Evolutionary conservation across 2,113 vertebrate genomes (phyloP).

Genomic region (Eonycteris spelaea): DNA sequence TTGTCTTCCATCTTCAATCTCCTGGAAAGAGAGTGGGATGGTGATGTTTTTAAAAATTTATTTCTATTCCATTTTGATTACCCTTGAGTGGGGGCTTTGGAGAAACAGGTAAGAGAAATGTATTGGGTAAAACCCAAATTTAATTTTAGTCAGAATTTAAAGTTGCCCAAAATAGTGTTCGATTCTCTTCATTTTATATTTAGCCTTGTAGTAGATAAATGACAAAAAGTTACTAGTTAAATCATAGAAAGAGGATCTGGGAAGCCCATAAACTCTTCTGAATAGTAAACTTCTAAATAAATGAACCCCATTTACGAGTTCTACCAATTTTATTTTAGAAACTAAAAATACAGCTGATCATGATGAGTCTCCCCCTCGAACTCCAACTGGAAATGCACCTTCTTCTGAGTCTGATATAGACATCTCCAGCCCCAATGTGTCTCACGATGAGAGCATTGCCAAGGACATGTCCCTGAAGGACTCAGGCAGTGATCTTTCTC

Average conservation of each 20-base stretch:
- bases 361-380: constrained; percentile 97
- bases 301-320: background rate
- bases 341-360: constrained; percentile 93
- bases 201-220: background rate
- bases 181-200: background rate
- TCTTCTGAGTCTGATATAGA: constrained; percentile 99
- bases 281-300: background rate
- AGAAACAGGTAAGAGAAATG: background rate
- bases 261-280: background rate
- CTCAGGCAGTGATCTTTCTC: constrained; percentile 96
- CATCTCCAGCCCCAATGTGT: constrained; percentile 97
- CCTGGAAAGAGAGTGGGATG: background rate
- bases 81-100: background rate
- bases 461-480: constrained; percentile 95
- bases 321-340: constrained; percentile 78
- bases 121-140: background rate
- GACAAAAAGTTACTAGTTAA: background rate
- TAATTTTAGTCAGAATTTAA: constrained; percentile 35
- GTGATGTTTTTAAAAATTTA: background rate
- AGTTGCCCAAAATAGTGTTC: background rate
- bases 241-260: background rate
- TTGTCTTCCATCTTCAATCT: background rate
- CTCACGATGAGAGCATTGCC: constrained; percentile 95
- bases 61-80: background rate
- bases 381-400: constrained; percentile 97